Evolutionary conservation across 2,797 vertebrate genomes (phyloP).

Genomic region (Platyrinchus mystaceus): DNA sequence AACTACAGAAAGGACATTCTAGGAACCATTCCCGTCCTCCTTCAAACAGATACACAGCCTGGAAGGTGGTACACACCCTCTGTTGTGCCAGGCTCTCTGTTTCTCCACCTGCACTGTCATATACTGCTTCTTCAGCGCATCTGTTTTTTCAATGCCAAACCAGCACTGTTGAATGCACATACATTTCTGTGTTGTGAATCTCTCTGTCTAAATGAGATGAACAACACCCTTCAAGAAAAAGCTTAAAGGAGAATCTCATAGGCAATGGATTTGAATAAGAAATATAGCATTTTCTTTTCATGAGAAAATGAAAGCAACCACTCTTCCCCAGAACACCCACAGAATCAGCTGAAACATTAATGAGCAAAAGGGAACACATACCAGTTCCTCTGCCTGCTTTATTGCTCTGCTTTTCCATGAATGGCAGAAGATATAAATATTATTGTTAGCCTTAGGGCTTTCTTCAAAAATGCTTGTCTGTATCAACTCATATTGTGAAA

Average conservation of each 20-base stretch:
- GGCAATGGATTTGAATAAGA: constrained; percentile 42
- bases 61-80: neutral
- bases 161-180: neutral
- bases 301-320: constrained; percentile 65
- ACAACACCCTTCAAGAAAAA: constrained; percentile 40
- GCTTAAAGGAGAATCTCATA: constrained; percentile 38
- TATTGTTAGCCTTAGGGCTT: constrained; percentile 70
- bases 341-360: constrained; percentile 64
- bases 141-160: neutral
- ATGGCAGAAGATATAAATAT: constrained; percentile 71
- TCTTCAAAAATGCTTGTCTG: constrained; percentile 70
- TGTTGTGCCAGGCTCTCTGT: neutral
- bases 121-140: neutral
- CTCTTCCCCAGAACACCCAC: constrained; percentile 54
- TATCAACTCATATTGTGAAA: constrained; percentile 67
- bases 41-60: neutral
- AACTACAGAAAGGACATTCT: neutral
- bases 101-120: neutral
- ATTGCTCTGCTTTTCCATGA: constrained; percentile 63
- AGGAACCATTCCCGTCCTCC: neutral
- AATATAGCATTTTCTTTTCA: constrained; percentile 44
- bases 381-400: constrained; percentile 52
- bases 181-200: neutral
- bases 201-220: constrained; percentile 38
- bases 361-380: constrained; percentile 50